Base-by-base conservation (phyloP, 2,888 invertebrate genomes). In the Drosophila histrio region DNA sequence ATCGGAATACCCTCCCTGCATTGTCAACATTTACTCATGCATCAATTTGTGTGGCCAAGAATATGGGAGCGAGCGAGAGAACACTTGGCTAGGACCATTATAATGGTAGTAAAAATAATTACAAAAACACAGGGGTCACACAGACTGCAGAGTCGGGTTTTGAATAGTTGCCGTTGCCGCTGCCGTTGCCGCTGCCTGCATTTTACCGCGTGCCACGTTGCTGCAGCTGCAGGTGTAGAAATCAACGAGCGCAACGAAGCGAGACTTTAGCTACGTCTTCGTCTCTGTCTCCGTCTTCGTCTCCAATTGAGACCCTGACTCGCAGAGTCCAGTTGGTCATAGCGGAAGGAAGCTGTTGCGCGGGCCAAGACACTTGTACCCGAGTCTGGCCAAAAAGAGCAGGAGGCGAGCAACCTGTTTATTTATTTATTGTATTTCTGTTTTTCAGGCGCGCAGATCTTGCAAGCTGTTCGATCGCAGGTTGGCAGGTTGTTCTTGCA, bases 361-460 rank as follows among this genome's bases (percentile, higher is more conserved):
- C 77, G 63, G 71, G 73, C 73, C 68, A 72, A 83, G 71, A 86
- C 73, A 86, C 83, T 82, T 82, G 80, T 69, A 50, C 50, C 28
- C 49, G 4, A 43, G 3, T 17, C 13, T n/a, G 8, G 9, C 22
- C 8, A 26, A 52, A 17, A 24, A 9, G 30, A n/a, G n/a, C n/a
- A n/a, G 24, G 8, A 47, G 38, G 13, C 9, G n/a, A 21, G 36
- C 38, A 76, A 86, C 81, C 76, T 66, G 86, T 79, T 86, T 67
- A 2, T n/a, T n/a, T 6, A 7, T 1, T 17, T 11, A 9, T 32
- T 47, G 43, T 44, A 13, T 44, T 19, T 39, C 11, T n/a, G 38
- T 38, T 24, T 44, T 38, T 63, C 7, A 34, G 54, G 71, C 65
- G 57, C 57, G 65, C 56, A 26, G 63, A 53, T 74, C 60, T 47